Percentiles rank a stretch among this genome's conserved stretches.
Evolutionary conservation across 2,113 vertebrate species (phyloP).

Genomic region (Aphelocoma coerulescens): DNA sequence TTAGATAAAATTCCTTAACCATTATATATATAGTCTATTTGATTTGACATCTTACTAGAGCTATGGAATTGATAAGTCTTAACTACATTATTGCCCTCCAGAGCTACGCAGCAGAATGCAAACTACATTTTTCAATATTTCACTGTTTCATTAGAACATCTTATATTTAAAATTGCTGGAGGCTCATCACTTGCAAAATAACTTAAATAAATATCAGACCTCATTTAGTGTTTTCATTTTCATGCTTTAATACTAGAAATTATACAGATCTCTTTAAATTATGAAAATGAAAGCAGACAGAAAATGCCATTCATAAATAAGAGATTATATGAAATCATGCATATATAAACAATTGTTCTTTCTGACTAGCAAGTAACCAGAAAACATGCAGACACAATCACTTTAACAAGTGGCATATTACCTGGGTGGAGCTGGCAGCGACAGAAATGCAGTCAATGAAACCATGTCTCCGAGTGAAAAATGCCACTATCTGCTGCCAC

Average conservation of each 20-base stretch:
- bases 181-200: not conserved
- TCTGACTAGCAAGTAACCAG: constrained; percentile 20
- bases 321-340: not conserved
- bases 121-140: not conserved
- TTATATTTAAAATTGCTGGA: not conserved
- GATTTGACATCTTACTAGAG: not conserved
- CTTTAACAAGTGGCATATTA: constrained; percentile 78
- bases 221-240: not conserved
- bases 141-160: not conserved
- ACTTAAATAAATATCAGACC: not conserved
- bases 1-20: not conserved
- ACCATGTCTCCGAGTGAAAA: constrained; percentile 91
- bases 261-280: not conserved
- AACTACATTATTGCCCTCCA: not conserved
- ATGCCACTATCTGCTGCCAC: constrained; percentile 93
- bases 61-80: not conserved
- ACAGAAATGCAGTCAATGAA: constrained; percentile 95
- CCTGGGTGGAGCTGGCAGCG: constrained; percentile 86
- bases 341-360: not conserved
- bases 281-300: constrained; percentile 17
- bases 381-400: constrained; percentile 46
- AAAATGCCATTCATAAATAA: not conserved
- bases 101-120: not conserved
- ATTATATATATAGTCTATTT: not conserved
- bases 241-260: not conserved